phyloP scores from a whole-genome alignment of 1,140 invertebrate genomes.

The Ceratosolen solmsi region DNA sequence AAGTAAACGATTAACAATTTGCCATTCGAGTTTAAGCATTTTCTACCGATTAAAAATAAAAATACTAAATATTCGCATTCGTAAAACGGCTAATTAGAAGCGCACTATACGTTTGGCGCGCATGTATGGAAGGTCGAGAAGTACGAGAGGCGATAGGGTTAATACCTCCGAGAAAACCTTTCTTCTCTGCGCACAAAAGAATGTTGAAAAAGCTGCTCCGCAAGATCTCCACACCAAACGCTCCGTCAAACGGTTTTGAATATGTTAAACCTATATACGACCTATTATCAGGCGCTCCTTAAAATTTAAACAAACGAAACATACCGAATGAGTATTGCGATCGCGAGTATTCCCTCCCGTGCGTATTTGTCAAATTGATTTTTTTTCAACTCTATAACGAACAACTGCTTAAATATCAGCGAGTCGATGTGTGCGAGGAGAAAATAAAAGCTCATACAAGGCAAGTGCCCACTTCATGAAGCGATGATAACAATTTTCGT shows the following conservation, averaged over 20 bases:
- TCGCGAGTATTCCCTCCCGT: not conserved
- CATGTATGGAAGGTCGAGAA: not conserved
- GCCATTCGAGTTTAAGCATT: not conserved
- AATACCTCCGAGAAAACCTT: slow-evolving; percentile 25
- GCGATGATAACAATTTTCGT: too few relatives aligned
- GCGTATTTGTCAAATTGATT: slow-evolving; percentile 65
- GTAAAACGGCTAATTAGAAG: not conserved
- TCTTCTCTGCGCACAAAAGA: slow-evolving; percentile 1
- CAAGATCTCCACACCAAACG: not conserved
- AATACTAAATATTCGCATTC: not conserved
- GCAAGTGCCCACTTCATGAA: too few relatives aligned
- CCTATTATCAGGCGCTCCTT: slow-evolving; percentile 44
- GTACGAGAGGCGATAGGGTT: not conserved
- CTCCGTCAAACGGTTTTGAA: slow-evolving; percentile 12
- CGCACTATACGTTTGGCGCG: not conserved
- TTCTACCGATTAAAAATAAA: not conserved
- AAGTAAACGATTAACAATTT: not conserved
- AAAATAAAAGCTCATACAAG: too few relatives aligned
- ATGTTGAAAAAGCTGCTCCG: not conserved
- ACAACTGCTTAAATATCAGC: slow-evolving; percentile 64
- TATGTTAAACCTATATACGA: slow-evolving; percentile 29
- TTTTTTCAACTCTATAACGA: slow-evolving; percentile 61
- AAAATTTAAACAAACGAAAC: slow-evolving; percentile 54
- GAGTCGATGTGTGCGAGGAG: too few relatives aligned
- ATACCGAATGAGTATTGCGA: not conserved